Conservation (phyloP, 2,797 vertebrate species). For the Coracias cyanogaster region DNA sequence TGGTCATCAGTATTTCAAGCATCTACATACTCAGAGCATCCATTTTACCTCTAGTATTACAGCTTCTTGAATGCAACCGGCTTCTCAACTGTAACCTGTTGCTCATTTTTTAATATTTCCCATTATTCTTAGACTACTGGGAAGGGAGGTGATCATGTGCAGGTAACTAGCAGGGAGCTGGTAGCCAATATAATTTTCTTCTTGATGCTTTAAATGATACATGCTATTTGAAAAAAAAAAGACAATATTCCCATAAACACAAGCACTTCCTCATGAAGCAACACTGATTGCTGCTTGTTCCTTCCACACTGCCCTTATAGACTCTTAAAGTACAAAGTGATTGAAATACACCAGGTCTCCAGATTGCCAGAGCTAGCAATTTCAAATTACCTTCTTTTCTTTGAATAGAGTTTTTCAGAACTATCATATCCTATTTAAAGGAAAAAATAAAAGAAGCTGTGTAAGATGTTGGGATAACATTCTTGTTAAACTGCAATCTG, state of each 20-base stretch:
- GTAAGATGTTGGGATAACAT: background rate
- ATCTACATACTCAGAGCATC: background rate
- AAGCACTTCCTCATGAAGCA: constrained; percentile 55
- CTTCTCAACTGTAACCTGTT: background rate
- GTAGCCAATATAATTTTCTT: constrained; percentile 25
- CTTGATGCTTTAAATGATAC: constrained; percentile 14
- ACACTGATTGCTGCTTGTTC: constrained; percentile 7
- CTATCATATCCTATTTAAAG: background rate
- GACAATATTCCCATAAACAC: constrained; percentile 44
- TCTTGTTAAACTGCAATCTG: background rate
- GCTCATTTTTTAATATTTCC: background rate
- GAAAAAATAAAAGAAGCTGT: background rate
- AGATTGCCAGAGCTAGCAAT: background rate
- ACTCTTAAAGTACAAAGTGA: background rate
- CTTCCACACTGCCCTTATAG: constrained; percentile 25
- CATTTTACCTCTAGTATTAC: background rate
- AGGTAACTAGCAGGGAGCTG: constrained; percentile 19
- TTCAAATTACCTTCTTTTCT: constrained; percentile 22
- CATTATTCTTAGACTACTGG: background rate
- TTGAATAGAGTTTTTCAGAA: background rate
- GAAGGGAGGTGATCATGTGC: background rate
- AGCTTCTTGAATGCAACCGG: background rate
- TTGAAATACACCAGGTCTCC: background rate
- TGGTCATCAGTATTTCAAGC: background rate
- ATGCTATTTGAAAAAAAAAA: background rate